Base-by-base conservation (phyloP, 2,888 invertebrate species). In the Erebia aethiops region DNA sequence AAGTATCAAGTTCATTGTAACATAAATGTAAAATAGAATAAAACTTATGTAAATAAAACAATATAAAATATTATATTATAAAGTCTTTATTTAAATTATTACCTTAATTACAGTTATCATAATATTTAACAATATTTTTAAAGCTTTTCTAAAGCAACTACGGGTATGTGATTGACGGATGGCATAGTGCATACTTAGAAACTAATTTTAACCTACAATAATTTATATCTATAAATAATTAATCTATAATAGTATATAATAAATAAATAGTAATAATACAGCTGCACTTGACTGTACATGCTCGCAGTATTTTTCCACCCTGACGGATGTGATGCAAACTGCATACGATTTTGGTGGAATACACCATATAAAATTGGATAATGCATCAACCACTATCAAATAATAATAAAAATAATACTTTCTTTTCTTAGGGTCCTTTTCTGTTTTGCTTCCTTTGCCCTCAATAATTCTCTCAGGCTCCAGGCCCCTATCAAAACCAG, bases 381-480 rank as follows among this genome's bases (percentile, higher is more conserved):
- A n/a, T n/a, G n/a, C n/a, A n/a, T n/a, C n/a, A n/a, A n/a, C n/a
- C n/a, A n/a, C n/a, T n/a, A n/a, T n/a, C n/a, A n/a, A n/a, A n/a
- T n/a, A n/a, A n/a, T n/a, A n/a, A n/a, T n/a, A n/a, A n/a, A n/a
- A n/a, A n/a, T n/a, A n/a, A n/a, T n/a, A n/a, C n/a, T n/a, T n/a
- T n/a, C n/a, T n/a, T n/a, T n/a, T n/a, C n/a, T n/a, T n/a, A n/a
- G n/a, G n/a, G n/a, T n/a, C n/a, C n/a, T n/a, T n/a, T n/a, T n/a
- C n/a, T n/a, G n/a, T n/a, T n/a, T n/a, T n/a, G n/a, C n/a, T n/a
- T n/a, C n/a, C n/a, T n/a, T n/a, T n/a, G n/a, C n/a, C n/a, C n/a
- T n/a, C 97, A 81, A 97, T 96, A 74, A 98, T 98, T 87, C 97
- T 96, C 77, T 98, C 98, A 1, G 98, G 97, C 78, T 97, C 96